Percentiles rank a stretch among this genome's conserved stretches.
phyloP scores from a whole-genome alignment of 2,113 vertebrate genomes.

The Erinaceus europaeus region DNA sequence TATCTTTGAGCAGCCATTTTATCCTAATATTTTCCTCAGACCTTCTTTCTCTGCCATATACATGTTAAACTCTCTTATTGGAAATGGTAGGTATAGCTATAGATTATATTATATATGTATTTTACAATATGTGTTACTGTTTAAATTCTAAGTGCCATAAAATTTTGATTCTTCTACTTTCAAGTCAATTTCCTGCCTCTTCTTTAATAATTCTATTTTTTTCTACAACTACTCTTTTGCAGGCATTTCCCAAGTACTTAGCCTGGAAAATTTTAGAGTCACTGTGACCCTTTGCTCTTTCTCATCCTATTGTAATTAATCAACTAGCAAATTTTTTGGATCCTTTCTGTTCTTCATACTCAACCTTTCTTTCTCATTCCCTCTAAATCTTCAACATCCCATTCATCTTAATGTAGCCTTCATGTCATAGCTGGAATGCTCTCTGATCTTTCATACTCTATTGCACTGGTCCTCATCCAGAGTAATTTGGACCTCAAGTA shows the following conservation, averaged over 20 bases:
- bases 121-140: not conserved
- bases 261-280: not conserved
- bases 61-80: not conserved
- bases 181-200: constrained; percentile 19
- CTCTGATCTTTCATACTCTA: too few species aligned
- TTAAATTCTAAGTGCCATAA: not conserved
- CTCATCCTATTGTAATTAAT: not conserved
- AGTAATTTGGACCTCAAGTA: too few species aligned
- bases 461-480: too few species aligned
- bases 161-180: not conserved
- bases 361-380: not conserved
- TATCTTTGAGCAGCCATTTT: not conserved
- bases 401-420: too few species aligned
- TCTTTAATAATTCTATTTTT: not conserved
- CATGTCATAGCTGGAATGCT: too few species aligned
- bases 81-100: not conserved
- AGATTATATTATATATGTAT: not conserved
- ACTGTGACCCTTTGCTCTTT: not conserved
- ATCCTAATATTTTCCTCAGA: not conserved
- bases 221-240: not conserved
- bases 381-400: too few species aligned
- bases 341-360: not conserved
- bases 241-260: constrained; percentile 3
- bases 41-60: not conserved
- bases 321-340: not conserved